A percentile compares a stretch with the other conserved stretches of the same genome.
These are phyloP conservation scores for Speoplatyrhinus poulsoni DNA, from an alignment of 2,113 vertebrate species.

Conservation along the genomic window DNA sequence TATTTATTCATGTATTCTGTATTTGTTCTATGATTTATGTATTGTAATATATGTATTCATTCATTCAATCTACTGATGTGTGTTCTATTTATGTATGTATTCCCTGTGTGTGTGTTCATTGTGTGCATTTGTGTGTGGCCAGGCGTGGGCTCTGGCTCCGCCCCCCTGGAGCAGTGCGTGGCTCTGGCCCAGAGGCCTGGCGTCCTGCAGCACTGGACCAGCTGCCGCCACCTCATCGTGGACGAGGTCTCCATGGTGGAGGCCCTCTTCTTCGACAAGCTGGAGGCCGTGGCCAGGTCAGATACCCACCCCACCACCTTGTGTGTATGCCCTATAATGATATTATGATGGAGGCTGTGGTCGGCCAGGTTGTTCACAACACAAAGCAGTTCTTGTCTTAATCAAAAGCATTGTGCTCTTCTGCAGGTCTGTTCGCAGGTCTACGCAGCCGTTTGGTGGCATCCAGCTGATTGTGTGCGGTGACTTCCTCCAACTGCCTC, in stretches of 20 bases:
- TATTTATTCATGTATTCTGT: too few relatives aligned
- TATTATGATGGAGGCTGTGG: too few relatives aligned
- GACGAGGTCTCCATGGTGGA: conserved; percentile 99
- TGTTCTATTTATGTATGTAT: too few relatives aligned
- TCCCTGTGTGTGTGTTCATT: neutral
- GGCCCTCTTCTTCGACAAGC: conserved; percentile 91
- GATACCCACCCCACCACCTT: neutral
- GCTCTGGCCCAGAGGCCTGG: conserved; percentile 87
- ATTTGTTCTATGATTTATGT: too few relatives aligned
- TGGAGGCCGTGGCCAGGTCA: conserved; percentile 92
- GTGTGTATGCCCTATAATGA: too few relatives aligned
- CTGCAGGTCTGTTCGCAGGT: conserved; percentile 83
- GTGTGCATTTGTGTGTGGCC: neutral
- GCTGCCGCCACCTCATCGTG: conserved; percentile 88
- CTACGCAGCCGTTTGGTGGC: conserved; percentile 90
- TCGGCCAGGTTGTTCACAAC: too few relatives aligned
- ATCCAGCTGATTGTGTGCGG: conserved; percentile 96
- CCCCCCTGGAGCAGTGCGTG: conserved; percentile 87
- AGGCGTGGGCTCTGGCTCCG: conserved; percentile 93
- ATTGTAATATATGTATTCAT: too few relatives aligned
- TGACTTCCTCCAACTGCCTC: conserved; percentile 96
- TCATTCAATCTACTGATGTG: too few relatives aligned
- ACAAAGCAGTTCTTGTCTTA: too few relatives aligned
- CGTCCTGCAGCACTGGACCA: conserved; percentile 89
- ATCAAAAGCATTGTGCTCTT: neutral